Percentiles rank a stretch among this genome's conserved stretches.
Conservation (phyloP, 2,888 invertebrate genomes). For the Drosophila mercatorum region DNA sequence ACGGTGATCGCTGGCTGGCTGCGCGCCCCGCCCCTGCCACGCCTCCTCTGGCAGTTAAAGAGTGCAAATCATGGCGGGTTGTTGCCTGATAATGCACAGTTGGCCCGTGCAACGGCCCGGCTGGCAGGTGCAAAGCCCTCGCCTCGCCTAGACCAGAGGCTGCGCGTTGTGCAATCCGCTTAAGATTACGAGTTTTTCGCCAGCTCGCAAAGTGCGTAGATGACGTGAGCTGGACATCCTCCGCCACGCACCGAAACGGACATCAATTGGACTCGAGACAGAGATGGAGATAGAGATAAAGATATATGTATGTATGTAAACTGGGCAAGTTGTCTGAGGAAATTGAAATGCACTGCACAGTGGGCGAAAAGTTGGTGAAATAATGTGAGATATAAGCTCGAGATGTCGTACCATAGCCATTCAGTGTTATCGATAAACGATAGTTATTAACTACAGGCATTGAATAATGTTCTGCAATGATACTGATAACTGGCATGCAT, state of each 20-base stretch:
- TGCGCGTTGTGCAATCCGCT: slow-evolving; percentile 49
- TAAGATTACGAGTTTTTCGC: slow-evolving; percentile 35
- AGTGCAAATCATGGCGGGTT: slow-evolving; percentile 30
- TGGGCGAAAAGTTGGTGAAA: neutral
- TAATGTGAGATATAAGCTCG: too few species aligned
- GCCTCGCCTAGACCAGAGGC: slow-evolving; percentile 1
- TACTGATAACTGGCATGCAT: too few species aligned
- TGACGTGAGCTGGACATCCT: neutral
- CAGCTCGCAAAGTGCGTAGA: slow-evolving; percentile 54
- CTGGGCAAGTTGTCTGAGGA: slow-evolving; percentile 11
- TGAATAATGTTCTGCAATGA: too few species aligned
- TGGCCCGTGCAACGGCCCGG: neutral
- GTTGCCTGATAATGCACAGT: slow-evolving; percentile 42
- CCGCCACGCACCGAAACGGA: slow-evolving; percentile 13
- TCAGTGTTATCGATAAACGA: neutral
- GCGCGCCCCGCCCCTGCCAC: slow-evolving; percentile 3
- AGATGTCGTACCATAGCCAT: too few species aligned
- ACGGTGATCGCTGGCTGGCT: slow-evolving; percentile 15
- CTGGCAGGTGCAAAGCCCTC: neutral
- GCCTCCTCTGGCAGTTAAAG: slow-evolving; percentile 18
- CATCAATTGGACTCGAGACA: slow-evolving; percentile 7
- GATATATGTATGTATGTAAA: neutral
- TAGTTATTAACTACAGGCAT: too few species aligned
- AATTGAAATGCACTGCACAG: slow-evolving; percentile 13
- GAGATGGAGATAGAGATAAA: neutral